phyloP scores from a whole-genome alignment of 2,113 vertebrate species.

The Mesembrinibis cayennensis region DNA sequence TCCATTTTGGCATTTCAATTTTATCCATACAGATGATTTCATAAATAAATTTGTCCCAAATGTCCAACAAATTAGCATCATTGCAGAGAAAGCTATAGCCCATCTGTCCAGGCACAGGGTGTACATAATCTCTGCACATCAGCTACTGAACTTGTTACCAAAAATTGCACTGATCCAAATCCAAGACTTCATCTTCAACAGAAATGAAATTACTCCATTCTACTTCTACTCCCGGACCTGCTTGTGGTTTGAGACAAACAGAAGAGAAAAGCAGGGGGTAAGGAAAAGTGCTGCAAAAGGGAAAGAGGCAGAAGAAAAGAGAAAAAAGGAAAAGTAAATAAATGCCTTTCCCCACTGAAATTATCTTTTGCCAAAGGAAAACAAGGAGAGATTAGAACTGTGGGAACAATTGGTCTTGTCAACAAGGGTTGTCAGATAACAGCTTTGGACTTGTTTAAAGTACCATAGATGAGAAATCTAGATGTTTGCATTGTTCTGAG shows the following conservation, averaged over 20 bases:
- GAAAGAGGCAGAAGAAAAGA: not conserved
- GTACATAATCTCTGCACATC: not conserved
- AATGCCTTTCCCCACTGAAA: not conserved
- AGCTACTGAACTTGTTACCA: not conserved
- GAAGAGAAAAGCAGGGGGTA: not conserved
- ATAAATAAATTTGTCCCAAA: not conserved
- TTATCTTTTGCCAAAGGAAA: not conserved
- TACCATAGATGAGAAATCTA: not conserved
- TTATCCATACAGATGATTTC: not conserved
- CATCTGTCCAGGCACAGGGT: not conserved
- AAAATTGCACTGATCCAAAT: not conserved
- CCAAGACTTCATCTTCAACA: not conserved
- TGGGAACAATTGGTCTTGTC: constrained; percentile 8
- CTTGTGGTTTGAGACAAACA: not conserved
- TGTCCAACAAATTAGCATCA: not conserved
- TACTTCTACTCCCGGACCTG: not conserved
- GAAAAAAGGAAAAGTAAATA: not conserved
- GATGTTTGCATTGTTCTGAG: constrained; percentile 13
- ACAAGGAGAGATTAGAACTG: not conserved
- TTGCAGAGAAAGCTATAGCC: not conserved
- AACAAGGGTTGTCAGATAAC: constrained; percentile 13
- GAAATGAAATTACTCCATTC: not conserved
- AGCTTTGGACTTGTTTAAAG: constrained; percentile 41
- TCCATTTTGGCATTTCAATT: not conserved
- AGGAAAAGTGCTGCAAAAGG: not conserved